phyloP scores from a whole-genome alignment of 2,888 invertebrate species.

The Agrotis segetum region DNA sequence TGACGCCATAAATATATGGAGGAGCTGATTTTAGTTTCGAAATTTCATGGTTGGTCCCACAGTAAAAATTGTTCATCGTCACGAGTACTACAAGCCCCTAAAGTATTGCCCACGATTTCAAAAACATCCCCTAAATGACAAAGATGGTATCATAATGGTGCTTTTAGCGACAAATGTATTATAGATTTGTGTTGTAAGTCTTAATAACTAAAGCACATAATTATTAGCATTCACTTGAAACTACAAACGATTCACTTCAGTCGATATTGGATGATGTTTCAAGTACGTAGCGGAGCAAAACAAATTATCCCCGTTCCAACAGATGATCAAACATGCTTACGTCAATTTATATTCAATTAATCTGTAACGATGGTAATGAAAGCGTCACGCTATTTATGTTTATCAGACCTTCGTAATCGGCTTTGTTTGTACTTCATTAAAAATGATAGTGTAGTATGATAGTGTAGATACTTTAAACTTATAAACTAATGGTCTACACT shows the following conservation, averaged over 20 bases:
- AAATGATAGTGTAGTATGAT: slow-evolving; percentile 8
- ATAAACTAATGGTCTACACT: too few relatives aligned
- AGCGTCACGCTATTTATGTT: slow-evolving; percentile 49
- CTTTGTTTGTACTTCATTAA: slow-evolving; percentile 56
- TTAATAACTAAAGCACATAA: neutral
- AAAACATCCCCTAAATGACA: too few relatives aligned
- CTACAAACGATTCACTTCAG: neutral
- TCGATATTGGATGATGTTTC: neutral
- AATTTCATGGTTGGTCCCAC: too few relatives aligned
- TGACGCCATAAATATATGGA: too few relatives aligned
- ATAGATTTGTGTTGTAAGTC: neutral
- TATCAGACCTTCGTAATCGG: slow-evolving; percentile 51
- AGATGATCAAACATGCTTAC: slow-evolving; percentile 71
- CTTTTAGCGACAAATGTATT: neutral
- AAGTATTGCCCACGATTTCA: too few relatives aligned
- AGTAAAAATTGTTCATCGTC: too few relatives aligned
- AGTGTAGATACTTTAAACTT: too few relatives aligned
- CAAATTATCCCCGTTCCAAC: slow-evolving; percentile 62
- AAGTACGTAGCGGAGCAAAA: slow-evolving; percentile 52
- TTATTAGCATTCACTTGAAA: neutral
- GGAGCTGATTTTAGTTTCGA: too few relatives aligned
- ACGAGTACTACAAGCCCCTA: too few relatives aligned
- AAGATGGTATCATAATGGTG: neutral
- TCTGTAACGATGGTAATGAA: slow-evolving; percentile 54
- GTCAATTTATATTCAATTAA: slow-evolving; percentile 75